Evolutionary conservation across 2,888 invertebrate species (phyloP).

Genomic region (Lissonota sp.): DNA sequence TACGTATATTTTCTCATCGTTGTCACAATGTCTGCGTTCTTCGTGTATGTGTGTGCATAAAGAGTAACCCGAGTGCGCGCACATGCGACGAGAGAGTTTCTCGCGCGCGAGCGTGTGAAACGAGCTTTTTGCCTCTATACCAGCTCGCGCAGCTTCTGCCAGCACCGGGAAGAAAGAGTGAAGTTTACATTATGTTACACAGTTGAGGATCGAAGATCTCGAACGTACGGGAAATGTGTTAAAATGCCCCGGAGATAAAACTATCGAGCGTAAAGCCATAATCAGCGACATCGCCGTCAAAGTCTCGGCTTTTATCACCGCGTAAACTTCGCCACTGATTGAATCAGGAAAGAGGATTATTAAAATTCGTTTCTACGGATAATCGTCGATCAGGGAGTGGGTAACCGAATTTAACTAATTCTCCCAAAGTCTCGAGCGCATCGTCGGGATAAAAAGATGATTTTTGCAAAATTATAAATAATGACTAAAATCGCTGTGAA

Average conservation of each 20-base stretch:
- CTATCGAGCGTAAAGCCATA: not conserved
- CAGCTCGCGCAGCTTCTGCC: slow-evolving; percentile 33
- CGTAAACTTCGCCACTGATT: not conserved
- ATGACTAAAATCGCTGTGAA: not conserved
- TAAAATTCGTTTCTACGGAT: not conserved
- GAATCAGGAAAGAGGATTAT: not conserved
- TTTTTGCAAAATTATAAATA: not conserved
- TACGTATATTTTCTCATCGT: not conserved
- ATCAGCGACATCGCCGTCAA: not conserved
- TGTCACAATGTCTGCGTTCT: slow-evolving; percentile 5
- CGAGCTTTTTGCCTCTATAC: slow-evolving; percentile 24
- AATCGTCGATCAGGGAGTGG: not conserved
- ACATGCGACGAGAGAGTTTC: slow-evolving; percentile 34
- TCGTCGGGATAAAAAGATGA: not conserved
- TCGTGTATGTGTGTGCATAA: slow-evolving; percentile 11
- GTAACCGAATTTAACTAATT: not conserved
- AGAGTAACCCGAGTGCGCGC: slow-evolving; percentile 6
- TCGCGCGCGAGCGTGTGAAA: slow-evolving; percentile 43
- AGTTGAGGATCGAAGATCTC: slow-evolving; percentile 2
- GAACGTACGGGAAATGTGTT: not conserved
- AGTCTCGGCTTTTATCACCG: not conserved
- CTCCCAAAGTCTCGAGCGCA: too few species aligned
- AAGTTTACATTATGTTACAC: not conserved
- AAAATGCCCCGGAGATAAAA: slow-evolving; percentile 25
- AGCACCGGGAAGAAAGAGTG: not conserved